These are phyloP conservation scores for Microcaecilia unicolor DNA, from an alignment of 2,797 vertebrate species.

Conservation along the genomic window DNA sequence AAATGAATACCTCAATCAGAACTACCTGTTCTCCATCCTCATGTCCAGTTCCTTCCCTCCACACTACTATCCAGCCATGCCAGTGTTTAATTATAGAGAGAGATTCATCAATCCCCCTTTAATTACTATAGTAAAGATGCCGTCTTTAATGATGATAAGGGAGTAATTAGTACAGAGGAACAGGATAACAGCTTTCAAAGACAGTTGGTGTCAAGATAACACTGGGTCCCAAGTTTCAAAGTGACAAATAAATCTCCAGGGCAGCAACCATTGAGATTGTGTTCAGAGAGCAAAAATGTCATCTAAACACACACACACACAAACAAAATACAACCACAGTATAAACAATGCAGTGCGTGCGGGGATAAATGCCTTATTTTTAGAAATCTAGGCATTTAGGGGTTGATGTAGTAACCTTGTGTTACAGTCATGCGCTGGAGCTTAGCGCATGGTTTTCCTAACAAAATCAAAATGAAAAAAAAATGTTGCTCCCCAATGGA, in stretches of 20 bases:
- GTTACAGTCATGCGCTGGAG: no score
- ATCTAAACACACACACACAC: no score
- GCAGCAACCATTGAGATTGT: no score
- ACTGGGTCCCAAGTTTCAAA: constrained; percentile 4
- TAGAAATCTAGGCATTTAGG: no score
- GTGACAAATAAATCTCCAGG: constrained; percentile 5
- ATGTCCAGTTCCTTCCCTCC: not conserved
- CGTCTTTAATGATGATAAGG: constrained; percentile 43
- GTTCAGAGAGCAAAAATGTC: no score
- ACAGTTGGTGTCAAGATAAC: constrained; percentile 37
- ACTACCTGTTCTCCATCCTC: not conserved
- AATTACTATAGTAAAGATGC: constrained; percentile 40
- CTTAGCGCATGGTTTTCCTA: no score
- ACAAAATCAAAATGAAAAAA: no score
- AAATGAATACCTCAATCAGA: constrained; percentile 1
- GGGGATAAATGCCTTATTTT: no score
- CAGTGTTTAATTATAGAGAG: constrained; percentile 20
- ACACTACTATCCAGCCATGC: not conserved
- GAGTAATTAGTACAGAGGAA: constrained; percentile 52
- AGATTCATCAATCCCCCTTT: constrained; percentile 37
- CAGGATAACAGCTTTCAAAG: constrained; percentile 33
- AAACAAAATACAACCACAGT: no score
- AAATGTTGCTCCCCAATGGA: no score
- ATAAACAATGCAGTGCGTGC: no score
- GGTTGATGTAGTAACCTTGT: no score